These are phyloP conservation scores for Ochropleura plecta DNA, from an alignment of 2,888 invertebrate species.

Conservation along the genomic window DNA sequence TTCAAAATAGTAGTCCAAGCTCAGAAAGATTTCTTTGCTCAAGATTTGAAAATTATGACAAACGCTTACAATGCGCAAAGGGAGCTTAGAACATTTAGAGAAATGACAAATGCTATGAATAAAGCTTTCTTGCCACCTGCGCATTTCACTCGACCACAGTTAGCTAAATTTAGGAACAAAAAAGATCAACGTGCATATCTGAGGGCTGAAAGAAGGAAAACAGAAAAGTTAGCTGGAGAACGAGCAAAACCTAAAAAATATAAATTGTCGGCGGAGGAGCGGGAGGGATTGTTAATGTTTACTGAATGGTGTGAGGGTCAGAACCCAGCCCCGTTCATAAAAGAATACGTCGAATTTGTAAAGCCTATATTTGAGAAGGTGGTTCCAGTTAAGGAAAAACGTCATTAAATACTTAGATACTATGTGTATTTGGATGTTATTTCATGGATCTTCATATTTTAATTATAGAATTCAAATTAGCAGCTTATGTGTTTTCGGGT, in stretches of 20 bases:
- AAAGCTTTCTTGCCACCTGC: slow-evolving; percentile 85
- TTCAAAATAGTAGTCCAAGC: slow-evolving; percentile 86
- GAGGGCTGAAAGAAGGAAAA: slow-evolving; percentile 74
- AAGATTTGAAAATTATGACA: slow-evolving; percentile 85
- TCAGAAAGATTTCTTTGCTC: slow-evolving; percentile 82
- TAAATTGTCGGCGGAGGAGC: slow-evolving; percentile 81
- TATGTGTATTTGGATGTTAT: slow-evolving; percentile 47
- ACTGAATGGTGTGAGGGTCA: slow-evolving; percentile 87
- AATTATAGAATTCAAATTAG: slow-evolving; percentile 19
- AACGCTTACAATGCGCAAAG: slow-evolving; percentile 85
- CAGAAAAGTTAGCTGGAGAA: slow-evolving; percentile 67
- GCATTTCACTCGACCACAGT: slow-evolving; percentile 77
- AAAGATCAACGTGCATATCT: slow-evolving; percentile 76
- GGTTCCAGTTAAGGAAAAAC: slow-evolving; percentile 52
- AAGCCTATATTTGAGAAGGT: slow-evolving; percentile 79
- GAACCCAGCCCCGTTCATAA: slow-evolving; percentile 81
- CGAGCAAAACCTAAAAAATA: slow-evolving; percentile 72
- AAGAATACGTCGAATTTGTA: slow-evolving; percentile 79
- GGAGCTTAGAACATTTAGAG: slow-evolving; percentile 83
- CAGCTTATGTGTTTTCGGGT: background rate
- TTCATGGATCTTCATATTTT: background rate
- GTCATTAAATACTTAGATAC: slow-evolving; percentile 55
- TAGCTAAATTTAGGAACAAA: slow-evolving; percentile 81
- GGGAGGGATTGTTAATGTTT: slow-evolving; percentile 80
- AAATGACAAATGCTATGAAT: slow-evolving; percentile 87